Conservation (phyloP, 2,888 invertebrate species). For the Drepanosiphum platanoidis region DNA sequence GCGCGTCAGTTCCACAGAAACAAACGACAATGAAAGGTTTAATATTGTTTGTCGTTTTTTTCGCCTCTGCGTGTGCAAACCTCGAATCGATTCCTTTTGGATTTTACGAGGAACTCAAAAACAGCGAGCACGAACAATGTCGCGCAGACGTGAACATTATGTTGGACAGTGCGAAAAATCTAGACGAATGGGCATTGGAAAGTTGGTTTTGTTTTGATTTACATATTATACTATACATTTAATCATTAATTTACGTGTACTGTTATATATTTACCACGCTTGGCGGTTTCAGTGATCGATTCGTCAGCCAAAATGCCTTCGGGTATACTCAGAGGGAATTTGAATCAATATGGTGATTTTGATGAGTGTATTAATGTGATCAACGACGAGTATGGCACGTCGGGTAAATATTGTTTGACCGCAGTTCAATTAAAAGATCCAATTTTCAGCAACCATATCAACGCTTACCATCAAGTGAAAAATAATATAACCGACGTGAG, state of each 20-base stretch:
- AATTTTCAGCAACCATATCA: slow-evolving; percentile 7
- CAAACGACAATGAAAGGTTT: slow-evolving; percentile 5
- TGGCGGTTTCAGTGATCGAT: slow-evolving; percentile 74
- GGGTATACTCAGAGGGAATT: slow-evolving; percentile 76
- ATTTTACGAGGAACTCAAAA: slow-evolving; percentile 42
- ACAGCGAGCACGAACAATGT: neutral
- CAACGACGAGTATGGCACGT: slow-evolving; percentile 67
- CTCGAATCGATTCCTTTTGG: slow-evolving; percentile 32
- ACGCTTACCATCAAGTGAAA: slow-evolving; percentile 35
- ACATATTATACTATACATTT: too few species aligned
- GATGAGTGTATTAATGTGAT: slow-evolving; percentile 73
- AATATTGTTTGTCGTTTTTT: neutral
- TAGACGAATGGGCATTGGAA: slow-evolving; percentile 47
- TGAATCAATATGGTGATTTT: slow-evolving; percentile 78
- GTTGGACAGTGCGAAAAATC: slow-evolving; percentile 23
- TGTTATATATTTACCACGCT: too few species aligned
- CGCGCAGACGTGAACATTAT: neutral
- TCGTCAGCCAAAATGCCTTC: slow-evolving; percentile 78
- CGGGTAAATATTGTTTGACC: slow-evolving; percentile 75
- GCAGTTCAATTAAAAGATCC: slow-evolving; percentile 71
- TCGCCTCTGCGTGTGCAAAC: neutral
- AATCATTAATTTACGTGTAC: too few species aligned
- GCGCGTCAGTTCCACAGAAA: neutral
- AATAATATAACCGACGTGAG: slow-evolving; percentile 49
- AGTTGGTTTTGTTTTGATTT: slow-evolving; percentile 52